Base-by-base conservation (phyloP, 1,140 invertebrate genomes). In the Papilio polytes region DNA sequence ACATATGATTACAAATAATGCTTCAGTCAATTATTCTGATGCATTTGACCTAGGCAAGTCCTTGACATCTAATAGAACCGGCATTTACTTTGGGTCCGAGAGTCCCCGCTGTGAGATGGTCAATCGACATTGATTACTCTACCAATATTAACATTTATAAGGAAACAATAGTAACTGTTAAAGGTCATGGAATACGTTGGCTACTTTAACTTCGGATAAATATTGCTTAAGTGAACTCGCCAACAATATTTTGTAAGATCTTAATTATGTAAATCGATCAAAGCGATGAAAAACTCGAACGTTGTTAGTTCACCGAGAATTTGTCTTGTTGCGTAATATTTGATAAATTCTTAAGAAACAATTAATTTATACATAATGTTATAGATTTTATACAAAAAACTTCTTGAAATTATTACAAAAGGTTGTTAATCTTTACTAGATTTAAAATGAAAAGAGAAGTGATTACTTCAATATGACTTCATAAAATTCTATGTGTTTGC, bases 61-160 rank as follows among this genome's bases (percentile, higher is more conserved):
- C 84, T 85, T 85, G 84, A 85, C 84, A 85, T 85, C 80, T 83
- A 81, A 80, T 80, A 78, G 81, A 82, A 80, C 73, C 59, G 44
- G 56, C 66, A 80, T 63, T 66, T 80, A 80, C 72, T 59, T 78
- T 72, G 80, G 74, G 59, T 73, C 77, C 44, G 77, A 81, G 63
- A 22, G 26, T 36, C 46, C 81, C 81, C 31, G 74, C 73, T 41
- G 74, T 36, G 48, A 77, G 81, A 82, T 80, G 81, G 81, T 41
- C 81, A 73, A 82, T 82, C 74, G 81, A 59, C 81, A 81, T 78
- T 82, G 79, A 78, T 59, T 78, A 78, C 53, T 41, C 36, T 59
- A 56, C 26, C 63, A 53, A 15, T 46, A 48, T 82, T 79, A 22
- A 73, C 73, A 79, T 80, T 63, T 82, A 73, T 78, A 63, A 31